Evolutionary conservation across 2,113 vertebrate genomes (phyloP), one percentile per base, ranked within the genome.

Genomic region (Columba livia): DNA sequence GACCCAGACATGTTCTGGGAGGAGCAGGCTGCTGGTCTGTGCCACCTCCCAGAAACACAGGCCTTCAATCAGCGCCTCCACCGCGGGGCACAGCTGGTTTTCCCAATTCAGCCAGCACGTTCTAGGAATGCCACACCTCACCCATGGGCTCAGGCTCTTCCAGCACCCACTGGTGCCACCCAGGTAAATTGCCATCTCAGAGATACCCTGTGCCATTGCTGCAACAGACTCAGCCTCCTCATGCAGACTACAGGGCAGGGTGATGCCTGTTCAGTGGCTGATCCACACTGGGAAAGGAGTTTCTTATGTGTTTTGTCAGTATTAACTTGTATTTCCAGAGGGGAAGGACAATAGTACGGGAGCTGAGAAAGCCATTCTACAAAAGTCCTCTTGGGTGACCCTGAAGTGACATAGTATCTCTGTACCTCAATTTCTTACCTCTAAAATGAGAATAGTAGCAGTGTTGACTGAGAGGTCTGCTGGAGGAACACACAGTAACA

Each of bases 1-100:
- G 88, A 65, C 8, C 71, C 95, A 92, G 93, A 75, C 96, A 85
- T 50, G 96, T 95, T 87, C 93, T 95, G 93, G 92, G 93, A 96
- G 93, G 90, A 95, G 8, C 83, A 69, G 79, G 79, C 90, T 93
- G 90, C 62, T 72, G 4, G 20, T 84, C 88, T 91, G 89, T 88
- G 88, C 32, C 93, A 81, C 79, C 92, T 95, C 95, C 94, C 92
- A 90, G 93, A n/a, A 86, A 84, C 23, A 50, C 0, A 44, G 60
- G 1, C 56, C 85, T 96, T 65, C 11, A 36, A 18, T 56, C 15
- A 81, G 92, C 88, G 31, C 31, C 83, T 84, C 5, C 0, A 8
- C 94, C 5, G 3, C 77, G 4, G 90, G 96, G 92, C 88, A 96
- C 40, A 77, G 94, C 93, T 94, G 92, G 1, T 8, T 28, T 61